Evolutionary conservation across 92 coral and sea anemone genomes (phyloP).

Genomic region (Epizoanthus illoricatus): DNA sequence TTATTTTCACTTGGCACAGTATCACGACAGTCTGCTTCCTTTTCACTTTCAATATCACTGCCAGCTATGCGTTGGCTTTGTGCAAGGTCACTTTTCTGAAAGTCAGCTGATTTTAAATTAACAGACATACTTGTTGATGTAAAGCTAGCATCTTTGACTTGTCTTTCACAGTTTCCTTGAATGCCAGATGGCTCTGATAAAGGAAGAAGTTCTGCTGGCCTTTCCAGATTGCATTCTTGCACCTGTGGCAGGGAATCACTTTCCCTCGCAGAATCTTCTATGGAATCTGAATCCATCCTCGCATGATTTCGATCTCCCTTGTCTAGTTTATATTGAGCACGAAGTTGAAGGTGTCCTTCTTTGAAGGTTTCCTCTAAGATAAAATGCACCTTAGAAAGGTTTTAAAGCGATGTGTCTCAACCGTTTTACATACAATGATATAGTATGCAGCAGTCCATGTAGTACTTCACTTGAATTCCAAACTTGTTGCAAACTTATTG

Average conservation of each 20-base stretch:
- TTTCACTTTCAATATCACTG: neutral
- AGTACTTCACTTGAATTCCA: neutral
- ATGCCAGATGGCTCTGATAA: neutral
- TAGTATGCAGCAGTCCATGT: no score
- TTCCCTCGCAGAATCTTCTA: neutral
- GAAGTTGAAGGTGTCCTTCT: neutral
- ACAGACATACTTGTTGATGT: neutral
- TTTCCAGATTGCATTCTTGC: neutral
- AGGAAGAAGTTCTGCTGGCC: neutral
- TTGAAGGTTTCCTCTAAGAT: neutral
- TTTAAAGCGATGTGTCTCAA: neutral
- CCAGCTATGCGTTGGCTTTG: neutral
- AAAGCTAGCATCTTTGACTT: neutral
- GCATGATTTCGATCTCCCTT: neutral
- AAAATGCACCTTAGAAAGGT: neutral
- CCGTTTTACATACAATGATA: neutral
- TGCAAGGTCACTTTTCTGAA: neutral
- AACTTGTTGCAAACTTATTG: neutral
- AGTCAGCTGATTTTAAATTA: neutral
- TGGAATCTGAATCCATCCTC: conserved; percentile 13
- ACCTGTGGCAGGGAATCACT: neutral
- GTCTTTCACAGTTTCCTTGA: neutral
- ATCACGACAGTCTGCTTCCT: neutral
- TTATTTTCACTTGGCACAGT: neutral
- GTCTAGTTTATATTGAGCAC: neutral